Evolutionary conservation across 23 tunicate species (phyloP).

Genomic region (Botrylloides violaceus): DNA sequence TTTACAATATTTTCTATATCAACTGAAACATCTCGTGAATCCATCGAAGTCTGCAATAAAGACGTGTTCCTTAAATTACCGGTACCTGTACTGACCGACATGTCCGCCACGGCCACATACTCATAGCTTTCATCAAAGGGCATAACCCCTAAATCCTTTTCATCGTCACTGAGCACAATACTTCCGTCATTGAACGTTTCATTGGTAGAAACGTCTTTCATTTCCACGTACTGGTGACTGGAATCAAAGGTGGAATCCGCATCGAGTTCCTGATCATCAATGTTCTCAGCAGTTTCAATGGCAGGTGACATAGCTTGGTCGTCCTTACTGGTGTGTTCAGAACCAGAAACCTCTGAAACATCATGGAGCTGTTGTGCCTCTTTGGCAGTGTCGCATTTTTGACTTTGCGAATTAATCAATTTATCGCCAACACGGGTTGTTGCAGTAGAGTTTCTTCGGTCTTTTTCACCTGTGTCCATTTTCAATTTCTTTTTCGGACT

Average conservation of each 20-base stretch:
- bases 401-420: not conserved
- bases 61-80: too few relatives aligned
- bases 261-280: not conserved
- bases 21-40: not conserved
- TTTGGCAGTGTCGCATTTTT: not conserved
- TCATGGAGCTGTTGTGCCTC: not conserved
- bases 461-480: not conserved
- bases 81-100: slow-evolving; percentile 22
- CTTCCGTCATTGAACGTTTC: slow-evolving; percentile 16
- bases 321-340: not conserved
- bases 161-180: not conserved
- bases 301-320: not conserved
- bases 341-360: not conserved
- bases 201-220: slow-evolving; percentile 19
- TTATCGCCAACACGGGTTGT: not conserved
- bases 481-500: not conserved
- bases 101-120: slow-evolving; percentile 47
- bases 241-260: slow-evolving; percentile 2
- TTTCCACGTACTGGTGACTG: slow-evolving; percentile 16
- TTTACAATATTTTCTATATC: slow-evolving; percentile 1
- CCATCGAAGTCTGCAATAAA: too few relatives aligned
- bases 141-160: slow-evolving; percentile 21
- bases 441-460: not conserved
- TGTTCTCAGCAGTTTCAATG: not conserved
- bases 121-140: slow-evolving; percentile 46